A percentile compares a stretch with the other conserved stretches of the same genome.
phyloP scores from a whole-genome alignment of 2,888 invertebrate species.

The Opisthograptis luteolata region DNA sequence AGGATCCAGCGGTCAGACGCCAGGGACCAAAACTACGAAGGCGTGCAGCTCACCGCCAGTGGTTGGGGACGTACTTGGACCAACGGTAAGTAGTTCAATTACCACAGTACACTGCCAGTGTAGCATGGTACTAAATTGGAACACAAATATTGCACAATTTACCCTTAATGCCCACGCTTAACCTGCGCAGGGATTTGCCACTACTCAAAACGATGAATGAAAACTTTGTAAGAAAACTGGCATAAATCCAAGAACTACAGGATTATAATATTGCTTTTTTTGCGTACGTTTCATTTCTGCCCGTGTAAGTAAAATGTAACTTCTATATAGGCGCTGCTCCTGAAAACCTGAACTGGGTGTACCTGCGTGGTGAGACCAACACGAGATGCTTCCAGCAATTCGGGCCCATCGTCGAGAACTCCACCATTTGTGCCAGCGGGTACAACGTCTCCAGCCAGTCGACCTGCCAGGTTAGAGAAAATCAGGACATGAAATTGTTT shows the following conservation, averaged over 20 bases:
- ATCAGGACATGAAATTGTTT: no score
- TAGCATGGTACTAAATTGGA: no score
- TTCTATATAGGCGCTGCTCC: conserved; percentile 26
- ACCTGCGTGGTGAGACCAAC: conserved; percentile 29
- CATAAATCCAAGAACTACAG: no score
- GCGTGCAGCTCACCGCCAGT: conserved; percentile 27
- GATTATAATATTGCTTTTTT: no score
- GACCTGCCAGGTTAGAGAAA: conserved; percentile 50
- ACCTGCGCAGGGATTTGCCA: no score
- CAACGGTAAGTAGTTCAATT: conserved; percentile 28
- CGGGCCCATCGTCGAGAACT: conserved; percentile 32
- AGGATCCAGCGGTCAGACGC: conserved; percentile 30
- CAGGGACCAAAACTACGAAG: conserved; percentile 19
- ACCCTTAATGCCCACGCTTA: no score
- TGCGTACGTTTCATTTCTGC: no score
- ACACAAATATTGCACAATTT: no score
- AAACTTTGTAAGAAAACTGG: no score
- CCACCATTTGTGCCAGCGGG: conserved; percentile 55
- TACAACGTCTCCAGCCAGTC: conserved; percentile 61
- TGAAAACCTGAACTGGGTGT: conserved; percentile 42
- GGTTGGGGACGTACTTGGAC: conserved; percentile 42
- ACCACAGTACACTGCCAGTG: no score
- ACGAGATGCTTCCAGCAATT: conserved; percentile 12
- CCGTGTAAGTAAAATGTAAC: no score
- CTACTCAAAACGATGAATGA: no score